Conservation (phyloP, 2,113 vertebrate genomes). For the Callaeas wilsoni region DNA sequence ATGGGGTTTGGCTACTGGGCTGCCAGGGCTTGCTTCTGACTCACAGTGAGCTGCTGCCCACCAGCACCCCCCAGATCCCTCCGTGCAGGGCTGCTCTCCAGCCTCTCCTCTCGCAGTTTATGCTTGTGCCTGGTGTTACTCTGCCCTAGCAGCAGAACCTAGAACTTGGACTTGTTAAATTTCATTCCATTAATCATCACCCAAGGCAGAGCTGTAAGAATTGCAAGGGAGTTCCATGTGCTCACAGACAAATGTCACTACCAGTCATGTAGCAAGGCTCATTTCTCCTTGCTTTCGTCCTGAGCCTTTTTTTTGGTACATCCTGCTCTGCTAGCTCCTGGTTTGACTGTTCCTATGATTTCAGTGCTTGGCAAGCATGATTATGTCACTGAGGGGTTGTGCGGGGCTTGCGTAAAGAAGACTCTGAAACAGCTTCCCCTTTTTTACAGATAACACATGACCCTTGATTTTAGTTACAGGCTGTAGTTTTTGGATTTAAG, state of each 20-base stretch:
- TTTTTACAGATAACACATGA: neutral
- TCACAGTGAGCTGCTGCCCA: neutral
- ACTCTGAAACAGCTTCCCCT: neutral
- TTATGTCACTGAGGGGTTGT: neutral
- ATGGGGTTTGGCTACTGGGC: neutral
- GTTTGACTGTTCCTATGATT: neutral
- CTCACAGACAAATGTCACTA: neutral
- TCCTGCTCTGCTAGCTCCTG: neutral
- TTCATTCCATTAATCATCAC: neutral
- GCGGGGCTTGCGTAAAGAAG: neutral
- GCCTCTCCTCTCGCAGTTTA: fast-evolving
- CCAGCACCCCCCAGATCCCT: neutral
- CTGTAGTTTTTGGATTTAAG: neutral
- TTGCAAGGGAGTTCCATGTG: neutral
- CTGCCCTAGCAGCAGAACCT: neutral
- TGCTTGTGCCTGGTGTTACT: neutral
- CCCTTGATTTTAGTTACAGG: neutral
- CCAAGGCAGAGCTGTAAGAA: neutral
- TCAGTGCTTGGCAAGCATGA: neutral
- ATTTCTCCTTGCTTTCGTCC: neutral
- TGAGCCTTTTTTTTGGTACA: neutral
- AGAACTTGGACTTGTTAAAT: neutral
- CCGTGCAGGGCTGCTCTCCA: neutral
- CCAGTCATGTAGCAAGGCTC: neutral
- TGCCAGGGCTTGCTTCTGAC: neutral